phyloP scores from a whole-genome alignment of 2,113 vertebrate genomes.

The Pogona vitticeps region DNA sequence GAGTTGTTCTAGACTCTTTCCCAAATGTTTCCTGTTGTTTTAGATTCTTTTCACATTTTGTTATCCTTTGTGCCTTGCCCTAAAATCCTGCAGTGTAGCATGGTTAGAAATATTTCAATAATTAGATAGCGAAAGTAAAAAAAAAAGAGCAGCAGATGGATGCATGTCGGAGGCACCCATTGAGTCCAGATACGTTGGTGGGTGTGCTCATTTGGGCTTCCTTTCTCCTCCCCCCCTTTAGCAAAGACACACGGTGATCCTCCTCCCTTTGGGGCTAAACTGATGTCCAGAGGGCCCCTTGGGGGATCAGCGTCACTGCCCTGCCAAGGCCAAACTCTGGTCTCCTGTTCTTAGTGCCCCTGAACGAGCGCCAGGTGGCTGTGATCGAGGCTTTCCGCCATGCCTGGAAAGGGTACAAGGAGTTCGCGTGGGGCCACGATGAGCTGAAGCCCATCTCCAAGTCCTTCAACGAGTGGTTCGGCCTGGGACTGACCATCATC shows the following conservation, averaged over 20 bases:
- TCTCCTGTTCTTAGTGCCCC: conserved; percentile 53
- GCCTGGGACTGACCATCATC: conserved; percentile 91
- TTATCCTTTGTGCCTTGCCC: too few species aligned
- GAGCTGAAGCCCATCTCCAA: conserved; percentile 94
- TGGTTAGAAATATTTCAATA: too few species aligned
- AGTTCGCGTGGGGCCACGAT: conserved; percentile 93
- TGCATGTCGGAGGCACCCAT: neutral
- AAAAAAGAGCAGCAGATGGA: too few species aligned
- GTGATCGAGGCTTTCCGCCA: conserved; percentile 91
- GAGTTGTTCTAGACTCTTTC: too few species aligned
- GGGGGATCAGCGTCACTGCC: too few species aligned
- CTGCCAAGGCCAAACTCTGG: neutral
- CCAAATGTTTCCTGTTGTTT: too few species aligned
- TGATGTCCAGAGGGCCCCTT: neutral
- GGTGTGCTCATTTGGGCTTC: neutral
- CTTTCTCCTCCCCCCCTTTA: neutral
- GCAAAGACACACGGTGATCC: neutral
- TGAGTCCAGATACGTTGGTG: neutral
- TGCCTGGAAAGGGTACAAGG: conserved; percentile 91
- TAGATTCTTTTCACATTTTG: too few species aligned
- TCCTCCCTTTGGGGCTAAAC: neutral
- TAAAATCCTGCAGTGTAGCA: too few species aligned
- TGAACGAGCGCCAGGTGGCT: conserved; percentile 76
- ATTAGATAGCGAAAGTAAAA: too few species aligned
- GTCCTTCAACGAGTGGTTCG: conserved; percentile 94